Base-by-base conservation (phyloP, 1,140 invertebrate species). In the Melitaea cinxia region DNA sequence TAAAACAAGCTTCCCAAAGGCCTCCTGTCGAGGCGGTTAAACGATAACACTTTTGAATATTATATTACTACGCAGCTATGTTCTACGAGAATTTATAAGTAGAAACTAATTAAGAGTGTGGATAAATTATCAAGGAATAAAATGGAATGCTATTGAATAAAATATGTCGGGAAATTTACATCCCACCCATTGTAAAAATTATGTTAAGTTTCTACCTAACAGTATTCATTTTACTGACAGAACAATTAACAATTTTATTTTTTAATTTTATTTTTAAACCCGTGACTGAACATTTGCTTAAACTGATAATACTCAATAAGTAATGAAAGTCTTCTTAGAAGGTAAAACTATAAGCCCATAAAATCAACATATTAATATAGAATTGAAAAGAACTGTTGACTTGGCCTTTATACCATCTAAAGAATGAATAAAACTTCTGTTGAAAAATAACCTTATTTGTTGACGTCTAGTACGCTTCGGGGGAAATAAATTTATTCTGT, bases 391-490 rank as follows among this genome's bases (percentile, higher is more conserved):
- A 66, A 64, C 66, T 80, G 62, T 79, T 67, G 73, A 76, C 66
- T 72, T 64, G 70, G 71, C 63, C 69, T 72, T 65, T 68, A 72
- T 72, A 70, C 57, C 57, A 70, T 70, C 66, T 65, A 52, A 63
- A 77, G 73, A 78, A 82, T 75, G 75, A 81, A 81, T 82, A 82
- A 82, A 82, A 76, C 67, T 71, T 70, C 76, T 78, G 78, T 86
- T 83, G 81, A 86, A 86, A 85, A 89, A 86, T 86, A 86, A 85
- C 78, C 78, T 89, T 89, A 85, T 89, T 89, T 88, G 83, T 88
- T 88, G 82, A 85, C 83, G 81, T 89, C 84, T 87, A 83, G 77
- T 85, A 70, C 75, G 78, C 79, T 85, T 74, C 71, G 70, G 80
- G 82, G 80, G 76, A 86, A 88, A 89, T 88, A 88, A 88, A 89